Evolutionary conservation across 2,797 vertebrate species (phyloP).

Genomic region (Natrix natrix): DNA sequence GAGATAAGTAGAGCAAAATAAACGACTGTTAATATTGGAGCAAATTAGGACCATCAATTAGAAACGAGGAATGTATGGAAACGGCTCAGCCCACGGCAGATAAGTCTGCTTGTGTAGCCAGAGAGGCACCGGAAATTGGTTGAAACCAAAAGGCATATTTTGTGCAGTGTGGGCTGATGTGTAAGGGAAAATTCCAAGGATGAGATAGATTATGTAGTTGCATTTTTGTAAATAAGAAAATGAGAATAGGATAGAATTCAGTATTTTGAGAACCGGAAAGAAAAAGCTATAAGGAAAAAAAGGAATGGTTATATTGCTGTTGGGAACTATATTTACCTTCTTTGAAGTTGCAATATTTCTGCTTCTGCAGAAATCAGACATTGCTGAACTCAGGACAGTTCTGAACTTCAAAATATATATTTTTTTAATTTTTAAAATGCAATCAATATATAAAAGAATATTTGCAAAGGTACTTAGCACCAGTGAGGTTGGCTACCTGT

Average conservation of each 20-base stretch:
- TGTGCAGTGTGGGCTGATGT: not conserved
- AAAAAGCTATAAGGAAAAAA: not conserved
- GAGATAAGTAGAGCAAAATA: slow-evolving; percentile 2
- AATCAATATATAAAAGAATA: not conserved
- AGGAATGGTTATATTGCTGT: not conserved
- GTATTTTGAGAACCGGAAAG: not conserved
- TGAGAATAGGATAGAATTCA: not conserved
- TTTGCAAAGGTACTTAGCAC: not conserved
- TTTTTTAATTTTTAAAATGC: not conserved
- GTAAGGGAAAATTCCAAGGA: not conserved
- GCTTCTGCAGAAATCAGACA: not conserved
- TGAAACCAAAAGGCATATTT: not conserved
- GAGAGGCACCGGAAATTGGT: not conserved
- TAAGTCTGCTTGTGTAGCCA: not conserved
- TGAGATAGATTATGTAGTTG: not conserved
- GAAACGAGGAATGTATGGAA: not conserved
- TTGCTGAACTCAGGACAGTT: not conserved
- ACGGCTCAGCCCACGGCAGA: not conserved
- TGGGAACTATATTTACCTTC: not conserved
- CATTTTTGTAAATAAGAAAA: not conserved
- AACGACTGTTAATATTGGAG: not conserved
- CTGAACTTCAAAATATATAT: not conserved
- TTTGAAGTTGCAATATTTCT: not conserved
- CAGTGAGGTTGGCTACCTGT: not conserved
- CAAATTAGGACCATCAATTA: not conserved